Evolutionary conservation across 1,140 invertebrate genomes (phyloP), one percentile per base, ranked within the genome.

Genomic region (Bombyx mandarina): DNA sequence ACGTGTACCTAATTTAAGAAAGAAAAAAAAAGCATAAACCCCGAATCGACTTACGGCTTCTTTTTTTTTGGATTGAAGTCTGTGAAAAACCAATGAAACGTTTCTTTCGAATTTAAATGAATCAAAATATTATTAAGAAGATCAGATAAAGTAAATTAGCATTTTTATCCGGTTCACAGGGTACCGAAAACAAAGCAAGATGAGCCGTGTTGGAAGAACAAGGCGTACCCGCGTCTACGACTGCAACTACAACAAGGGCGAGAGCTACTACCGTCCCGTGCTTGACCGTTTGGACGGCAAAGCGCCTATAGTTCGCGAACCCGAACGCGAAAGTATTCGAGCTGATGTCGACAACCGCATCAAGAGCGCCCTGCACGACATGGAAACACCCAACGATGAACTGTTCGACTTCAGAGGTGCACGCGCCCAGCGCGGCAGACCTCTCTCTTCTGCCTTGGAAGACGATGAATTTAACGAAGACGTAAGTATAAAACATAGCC

Each of bases 161-260:
- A 35, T 35, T 35, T 3, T 35, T 35, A 35, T 3, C 26, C 26
- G 26, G 26, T 35, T 35, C 26, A 35, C 26, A 35, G 26, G 4
- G 26, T 35, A 35, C 26, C 4, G 26, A 35, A 35, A 35, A 35
- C 4, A 35, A 35, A 35, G 26, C 26, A 35, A 62, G 18, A 82
- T 86, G 78, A 85, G 86, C 62, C 79, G 82, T 8, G 69, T 83
- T 63, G 80, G 89, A 65, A 89, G 93, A 82, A 92, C 92, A 65
- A 90, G 93, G 56, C 85, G 89, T 67, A 94, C 93, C 8, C 91
- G 91, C 75, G 91, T 95, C 62, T 94, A 95, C 73, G 92, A 94
- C 70, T 93, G 93, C 77, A 95, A 94, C 73, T 94, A 94, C 80
- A 91, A 94, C 82, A 93, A 93, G 76, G 93, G 93, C 49, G 92